Conservation (phyloP, 2,888 invertebrate species). For the Bugula neritina region DNA sequence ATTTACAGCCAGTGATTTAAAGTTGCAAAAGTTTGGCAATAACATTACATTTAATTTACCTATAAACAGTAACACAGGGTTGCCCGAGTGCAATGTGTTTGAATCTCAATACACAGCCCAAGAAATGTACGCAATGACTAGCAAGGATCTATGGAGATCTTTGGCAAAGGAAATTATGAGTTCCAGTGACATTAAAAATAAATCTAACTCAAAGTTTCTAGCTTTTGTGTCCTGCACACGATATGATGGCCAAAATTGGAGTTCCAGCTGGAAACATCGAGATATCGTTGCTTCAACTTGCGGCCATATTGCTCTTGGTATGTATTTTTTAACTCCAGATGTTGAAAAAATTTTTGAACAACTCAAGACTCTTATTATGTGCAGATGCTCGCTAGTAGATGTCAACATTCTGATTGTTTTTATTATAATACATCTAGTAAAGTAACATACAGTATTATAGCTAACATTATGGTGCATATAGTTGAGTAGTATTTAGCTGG, state of each 20-base stretch:
- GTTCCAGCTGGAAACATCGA: constrained; percentile 27
- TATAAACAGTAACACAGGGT: constrained; percentile 59
- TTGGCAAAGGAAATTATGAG: constrained; percentile 79
- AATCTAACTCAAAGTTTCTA: constrained; percentile 69
- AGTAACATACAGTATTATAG: no score
- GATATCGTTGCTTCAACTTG: constrained; percentile 52
- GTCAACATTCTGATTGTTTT: no score
- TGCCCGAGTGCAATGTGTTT: constrained; percentile 66
- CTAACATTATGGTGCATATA: no score
- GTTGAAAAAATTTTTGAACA: no score
- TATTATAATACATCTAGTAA: no score
- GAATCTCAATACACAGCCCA: constrained; percentile 66
- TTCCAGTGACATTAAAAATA: constrained; percentile 54
- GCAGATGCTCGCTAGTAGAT: no score
- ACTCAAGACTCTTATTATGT: no score
- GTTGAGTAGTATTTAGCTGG: no score
- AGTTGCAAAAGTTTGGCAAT: constrained; percentile 69
- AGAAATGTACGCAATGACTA: constrained; percentile 67
- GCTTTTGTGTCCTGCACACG: constrained; percentile 82
- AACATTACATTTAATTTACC: constrained; percentile 74
- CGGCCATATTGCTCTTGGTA: constrained; percentile 83
- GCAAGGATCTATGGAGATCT: constrained; percentile 75
- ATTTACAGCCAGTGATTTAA: constrained; percentile 78
- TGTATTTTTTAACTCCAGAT: no score
- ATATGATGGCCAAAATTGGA: constrained; percentile 56